Evolutionary conservation across 2,797 vertebrate genomes (phyloP).

Genomic region (Poeciliopsis gracilis): DNA sequence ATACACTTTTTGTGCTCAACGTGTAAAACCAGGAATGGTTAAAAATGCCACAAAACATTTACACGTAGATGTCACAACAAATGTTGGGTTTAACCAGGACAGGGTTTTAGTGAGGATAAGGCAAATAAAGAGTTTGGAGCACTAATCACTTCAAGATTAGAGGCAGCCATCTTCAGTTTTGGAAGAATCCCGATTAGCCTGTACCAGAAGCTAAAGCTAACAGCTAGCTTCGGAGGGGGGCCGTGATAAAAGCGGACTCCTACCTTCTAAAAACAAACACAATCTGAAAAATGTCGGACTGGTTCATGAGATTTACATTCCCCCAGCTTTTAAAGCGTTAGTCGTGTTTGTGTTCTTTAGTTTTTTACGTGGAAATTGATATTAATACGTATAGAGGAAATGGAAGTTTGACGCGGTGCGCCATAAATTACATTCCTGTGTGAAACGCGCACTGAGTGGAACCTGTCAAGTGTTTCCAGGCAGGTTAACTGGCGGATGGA

Average conservation of each 20-base stretch:
- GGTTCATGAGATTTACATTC: background rate
- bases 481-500: background rate
- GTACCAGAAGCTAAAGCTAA: background rate
- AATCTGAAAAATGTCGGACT: background rate
- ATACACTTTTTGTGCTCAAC: conserved; percentile 7
- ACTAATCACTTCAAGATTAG: conserved; percentile 1
- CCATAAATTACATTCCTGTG: background rate
- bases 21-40: conserved; percentile 22
- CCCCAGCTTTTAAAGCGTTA: background rate
- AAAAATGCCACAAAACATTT: conserved; percentile 7
- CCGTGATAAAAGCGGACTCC: background rate
- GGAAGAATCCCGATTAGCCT: background rate
- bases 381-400: background rate
- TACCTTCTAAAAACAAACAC: background rate
- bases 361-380: background rate
- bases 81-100: background rate
- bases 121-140: background rate
- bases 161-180: background rate
- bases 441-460: background rate
- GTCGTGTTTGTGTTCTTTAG: background rate
- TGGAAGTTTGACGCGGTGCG: background rate
- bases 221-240: background rate
- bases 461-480: background rate
- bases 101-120: background rate
- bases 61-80: background rate